Percentiles rank a stretch among this genome's conserved stretches.
Evolutionary conservation across 2,888 invertebrate species (phyloP).

Genomic region (Acrocera orbiculus): DNA sequence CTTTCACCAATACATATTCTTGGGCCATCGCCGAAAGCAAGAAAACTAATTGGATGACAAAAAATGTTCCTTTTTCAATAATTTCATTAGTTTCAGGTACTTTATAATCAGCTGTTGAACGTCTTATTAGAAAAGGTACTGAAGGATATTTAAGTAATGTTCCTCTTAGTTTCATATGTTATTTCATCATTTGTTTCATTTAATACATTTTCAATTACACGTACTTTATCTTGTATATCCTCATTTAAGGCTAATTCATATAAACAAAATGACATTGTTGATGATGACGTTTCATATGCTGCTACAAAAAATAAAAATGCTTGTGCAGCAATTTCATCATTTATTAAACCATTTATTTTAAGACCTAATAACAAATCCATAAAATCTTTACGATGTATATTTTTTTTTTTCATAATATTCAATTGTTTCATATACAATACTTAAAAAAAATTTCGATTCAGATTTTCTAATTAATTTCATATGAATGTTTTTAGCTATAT

Average conservation of each 20-base stretch:
- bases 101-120: slow-evolving; percentile 31
- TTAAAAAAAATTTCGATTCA: too few relatives aligned
- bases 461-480: too few relatives aligned
- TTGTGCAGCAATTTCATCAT: slow-evolving; percentile 24
- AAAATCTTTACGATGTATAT: slow-evolving; percentile 9
- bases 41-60: slow-evolving; percentile 23
- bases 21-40: slow-evolving; percentile 32
- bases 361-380: slow-evolving; percentile 8
- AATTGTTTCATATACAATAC: slow-evolving; percentile 18
- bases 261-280: slow-evolving; percentile 26
- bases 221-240: slow-evolving; percentile 26
- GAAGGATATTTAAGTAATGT: slow-evolving; percentile 36
- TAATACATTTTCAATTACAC: slow-evolving; percentile 23
- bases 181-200: slow-evolving; percentile 21
- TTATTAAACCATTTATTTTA: background rate
- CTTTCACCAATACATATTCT: slow-evolving; percentile 29
- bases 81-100: slow-evolving; percentile 31
- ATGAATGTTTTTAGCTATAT: too few relatives aligned
- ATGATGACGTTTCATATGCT: slow-evolving; percentile 33
- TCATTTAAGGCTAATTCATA: slow-evolving; percentile 28
- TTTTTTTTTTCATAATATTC: slow-evolving; percentile 15
- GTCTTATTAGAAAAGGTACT: slow-evolving; percentile 31
- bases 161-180: slow-evolving; percentile 27
- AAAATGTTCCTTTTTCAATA: slow-evolving; percentile 35
- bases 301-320: slow-evolving; percentile 32